These are phyloP conservation scores for Nothobranchius furzeri DNA, from an alignment of 2,113 vertebrate species.

Conservation along the genomic window DNA sequence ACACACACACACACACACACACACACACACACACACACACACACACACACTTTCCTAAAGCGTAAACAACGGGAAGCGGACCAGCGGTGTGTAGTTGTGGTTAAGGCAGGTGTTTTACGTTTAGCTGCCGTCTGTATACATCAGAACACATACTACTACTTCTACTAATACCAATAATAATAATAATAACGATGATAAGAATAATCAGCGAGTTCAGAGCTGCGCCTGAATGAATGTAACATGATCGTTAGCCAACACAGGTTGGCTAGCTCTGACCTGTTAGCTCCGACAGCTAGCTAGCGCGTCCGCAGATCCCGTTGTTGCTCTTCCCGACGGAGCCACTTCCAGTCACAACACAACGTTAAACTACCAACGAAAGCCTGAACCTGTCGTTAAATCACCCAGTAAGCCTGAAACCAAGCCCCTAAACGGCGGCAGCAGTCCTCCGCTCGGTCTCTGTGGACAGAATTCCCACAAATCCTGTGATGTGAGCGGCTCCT, in stretches of 20 bases:
- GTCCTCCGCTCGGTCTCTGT: not conserved
- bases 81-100: too few species aligned
- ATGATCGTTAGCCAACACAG: not conserved
- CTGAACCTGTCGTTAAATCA: not conserved
- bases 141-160: too few species aligned
- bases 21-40: too few species aligned
- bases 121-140: too few species aligned
- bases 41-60: too few species aligned
- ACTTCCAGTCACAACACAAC: slow-evolving; percentile 6
- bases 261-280: slow-evolving; percentile 1
- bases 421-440: not conserved
- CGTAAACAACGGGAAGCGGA: too few species aligned
- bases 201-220: too few species aligned
- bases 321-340: slow-evolving; percentile 8
- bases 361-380: not conserved
- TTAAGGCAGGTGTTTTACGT: too few species aligned
- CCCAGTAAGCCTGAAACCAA: not conserved
- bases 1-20: too few species aligned
- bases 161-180: too few species aligned
- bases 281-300: not conserved
- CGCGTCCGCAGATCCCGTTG: slow-evolving; percentile 37
- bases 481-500: slow-evolving; percentile 12
- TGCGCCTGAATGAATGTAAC: not conserved
- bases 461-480: slow-evolving; percentile 8
- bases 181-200: too few species aligned